phyloP scores from a whole-genome alignment of 1,140 invertebrate genomes.

The Apis florea region DNA sequence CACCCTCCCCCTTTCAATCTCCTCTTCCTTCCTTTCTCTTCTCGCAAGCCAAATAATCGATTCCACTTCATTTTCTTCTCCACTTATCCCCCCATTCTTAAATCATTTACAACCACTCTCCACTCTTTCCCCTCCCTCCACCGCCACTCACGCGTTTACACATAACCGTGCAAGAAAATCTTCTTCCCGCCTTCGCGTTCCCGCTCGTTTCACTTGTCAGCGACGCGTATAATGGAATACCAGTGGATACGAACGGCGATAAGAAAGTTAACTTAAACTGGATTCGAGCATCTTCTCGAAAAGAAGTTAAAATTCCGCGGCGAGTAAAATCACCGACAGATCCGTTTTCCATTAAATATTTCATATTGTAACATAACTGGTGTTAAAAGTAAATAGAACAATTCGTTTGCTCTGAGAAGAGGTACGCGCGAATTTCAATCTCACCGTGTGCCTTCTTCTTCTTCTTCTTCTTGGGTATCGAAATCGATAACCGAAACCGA shows the following conservation, averaged over 20 bases:
- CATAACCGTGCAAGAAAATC: conserved; percentile 30
- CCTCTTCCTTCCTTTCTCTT: no score
- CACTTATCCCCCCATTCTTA: background rate
- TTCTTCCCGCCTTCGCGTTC: conserved; percentile 12
- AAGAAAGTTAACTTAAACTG: background rate
- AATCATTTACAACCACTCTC: background rate
- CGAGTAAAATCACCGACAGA: no score
- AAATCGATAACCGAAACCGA: background rate
- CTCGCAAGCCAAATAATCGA: background rate
- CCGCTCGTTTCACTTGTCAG: conserved; percentile 28
- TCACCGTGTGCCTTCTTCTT: no score
- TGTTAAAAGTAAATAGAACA: no score
- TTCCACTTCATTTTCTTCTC: conserved; percentile 1
- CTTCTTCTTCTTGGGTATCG: no score
- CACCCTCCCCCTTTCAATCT: background rate
- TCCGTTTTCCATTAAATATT: no score
- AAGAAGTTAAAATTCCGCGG: background rate
- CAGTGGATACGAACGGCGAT: background rate
- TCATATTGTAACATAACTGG: no score
- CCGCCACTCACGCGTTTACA: conserved; percentile 11
- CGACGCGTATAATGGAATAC: conserved; percentile 6
- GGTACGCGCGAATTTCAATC: no score
- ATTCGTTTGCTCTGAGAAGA: no score
- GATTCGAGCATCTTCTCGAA: background rate
- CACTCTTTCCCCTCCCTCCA: background rate